A percentile compares a stretch with the other conserved stretches of the same genome.
Evolutionary conservation across 2,797 vertebrate genomes (phyloP).

Genomic region (Sebastes taczanowskii): DNA sequence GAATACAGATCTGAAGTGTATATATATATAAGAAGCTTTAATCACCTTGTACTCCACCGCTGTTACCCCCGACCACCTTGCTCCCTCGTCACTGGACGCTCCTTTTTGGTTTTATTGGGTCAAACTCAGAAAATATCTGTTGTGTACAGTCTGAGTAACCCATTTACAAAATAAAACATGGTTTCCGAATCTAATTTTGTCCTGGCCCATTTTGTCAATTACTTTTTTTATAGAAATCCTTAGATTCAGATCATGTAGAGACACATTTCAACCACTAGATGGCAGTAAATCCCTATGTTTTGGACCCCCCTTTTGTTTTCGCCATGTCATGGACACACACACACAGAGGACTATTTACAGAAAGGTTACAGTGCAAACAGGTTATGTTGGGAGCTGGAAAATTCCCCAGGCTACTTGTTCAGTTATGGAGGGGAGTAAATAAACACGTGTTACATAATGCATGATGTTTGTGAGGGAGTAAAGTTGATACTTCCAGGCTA

Average conservation of each 20-base stretch:
- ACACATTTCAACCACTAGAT: constrained; percentile 35
- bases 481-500: constrained; percentile 50
- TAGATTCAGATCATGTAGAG: not conserved
- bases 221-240: not conserved
- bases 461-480: constrained; percentile 37
- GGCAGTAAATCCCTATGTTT: constrained; percentile 10
- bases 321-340: constrained; percentile 61
- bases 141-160: constrained; percentile 97
- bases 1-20: constrained; percentile 1
- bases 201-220: constrained; percentile 51
- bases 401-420: constrained; percentile 32
- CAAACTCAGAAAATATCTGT: constrained; percentile 86
- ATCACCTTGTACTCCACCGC: constrained; percentile 17
- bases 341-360: constrained; percentile 53
- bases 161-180: constrained; percentile 76
- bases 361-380: constrained; percentile 66
- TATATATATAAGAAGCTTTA: not conserved
- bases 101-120: constrained; percentile 91
- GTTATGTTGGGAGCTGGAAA: constrained; percentile 36
- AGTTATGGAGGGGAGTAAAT: constrained; percentile 7
- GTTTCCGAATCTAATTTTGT: constrained; percentile 69
- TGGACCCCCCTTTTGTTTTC: constrained; percentile 31
- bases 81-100: constrained; percentile 85
- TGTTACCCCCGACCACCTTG: constrained; percentile 64
- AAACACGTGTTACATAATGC: constrained; percentile 59